These are phyloP conservation scores for Ivindomyrus marchei DNA, from an alignment of 2,113 vertebrate species.

Conservation along the genomic window DNA sequence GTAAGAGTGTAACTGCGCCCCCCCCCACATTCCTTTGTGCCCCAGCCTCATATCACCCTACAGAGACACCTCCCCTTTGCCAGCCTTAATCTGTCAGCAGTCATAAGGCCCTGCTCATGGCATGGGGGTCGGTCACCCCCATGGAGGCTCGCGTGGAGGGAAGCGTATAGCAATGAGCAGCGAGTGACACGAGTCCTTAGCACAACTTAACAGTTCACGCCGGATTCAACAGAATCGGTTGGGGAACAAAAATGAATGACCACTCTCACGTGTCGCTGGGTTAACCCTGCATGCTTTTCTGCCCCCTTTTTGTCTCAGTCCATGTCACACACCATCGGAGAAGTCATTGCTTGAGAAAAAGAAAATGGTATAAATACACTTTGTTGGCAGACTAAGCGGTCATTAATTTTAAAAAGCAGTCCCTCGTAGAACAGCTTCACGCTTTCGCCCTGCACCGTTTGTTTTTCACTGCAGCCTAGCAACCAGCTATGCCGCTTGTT, in stretches of 20 bases:
- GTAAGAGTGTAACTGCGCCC: neutral
- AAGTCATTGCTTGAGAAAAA: neutral
- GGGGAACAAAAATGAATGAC: neutral
- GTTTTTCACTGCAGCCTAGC: conserved; percentile 47
- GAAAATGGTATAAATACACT: neutral
- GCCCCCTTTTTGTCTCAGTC: neutral
- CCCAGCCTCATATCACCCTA: neutral
- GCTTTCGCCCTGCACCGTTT: conserved; percentile 1
- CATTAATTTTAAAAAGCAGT: neutral
- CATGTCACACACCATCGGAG: neutral
- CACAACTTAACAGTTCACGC: neutral
- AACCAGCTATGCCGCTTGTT: conserved; percentile 33
- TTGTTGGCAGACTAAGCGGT: neutral
- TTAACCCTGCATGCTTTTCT: neutral
- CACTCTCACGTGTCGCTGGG: neutral
- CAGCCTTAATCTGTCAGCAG: conserved; percentile 62
- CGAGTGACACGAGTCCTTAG: neutral
- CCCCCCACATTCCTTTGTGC: neutral
- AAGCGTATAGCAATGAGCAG: neutral
- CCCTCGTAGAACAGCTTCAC: conserved; percentile 39
- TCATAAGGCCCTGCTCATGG: conserved; percentile 47
- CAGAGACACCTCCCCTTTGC: conserved; percentile 7
- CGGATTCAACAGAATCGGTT: too few relatives aligned
- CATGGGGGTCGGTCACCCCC: conserved; percentile 15
- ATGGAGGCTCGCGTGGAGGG: neutral